Evolutionary conservation across 2,113 vertebrate genomes (phyloP).

Genomic region (Tyto alba): DNA sequence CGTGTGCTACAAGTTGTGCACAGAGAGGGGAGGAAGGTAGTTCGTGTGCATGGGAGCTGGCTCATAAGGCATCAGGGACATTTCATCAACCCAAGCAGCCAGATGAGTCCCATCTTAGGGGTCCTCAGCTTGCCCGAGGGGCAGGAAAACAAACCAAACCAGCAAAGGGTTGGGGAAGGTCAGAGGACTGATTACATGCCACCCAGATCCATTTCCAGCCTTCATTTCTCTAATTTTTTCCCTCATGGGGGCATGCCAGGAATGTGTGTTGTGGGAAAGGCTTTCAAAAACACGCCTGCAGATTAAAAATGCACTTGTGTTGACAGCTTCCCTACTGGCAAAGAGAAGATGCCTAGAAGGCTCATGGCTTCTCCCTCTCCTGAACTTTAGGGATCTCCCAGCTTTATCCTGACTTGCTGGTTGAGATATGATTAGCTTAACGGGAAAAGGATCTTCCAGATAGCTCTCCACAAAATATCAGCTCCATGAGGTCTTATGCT

Average conservation of each 20-base stretch:
- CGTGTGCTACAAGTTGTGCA: not conserved
- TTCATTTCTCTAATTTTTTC: slow-evolving; percentile 46
- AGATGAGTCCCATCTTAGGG: not conserved
- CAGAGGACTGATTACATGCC: not conserved
- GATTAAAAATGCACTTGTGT: not conserved
- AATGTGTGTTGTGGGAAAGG: slow-evolving; percentile 22
- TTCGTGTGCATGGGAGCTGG: not conserved
- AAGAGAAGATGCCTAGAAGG: not conserved
- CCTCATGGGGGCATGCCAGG: not conserved
- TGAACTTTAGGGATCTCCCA: not conserved
- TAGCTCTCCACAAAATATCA: not conserved
- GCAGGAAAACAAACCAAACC: not conserved
- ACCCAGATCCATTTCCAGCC: slow-evolving; percentile 1
- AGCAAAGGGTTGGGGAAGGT: not conserved
- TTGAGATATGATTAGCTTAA: not conserved
- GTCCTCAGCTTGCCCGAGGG: not conserved
- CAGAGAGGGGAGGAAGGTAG: not conserved
- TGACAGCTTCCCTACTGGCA: not conserved
- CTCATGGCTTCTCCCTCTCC: not conserved
- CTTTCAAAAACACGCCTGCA: not conserved
- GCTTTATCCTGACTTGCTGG: not conserved
- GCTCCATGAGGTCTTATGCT: not conserved
- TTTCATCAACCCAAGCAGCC: not conserved
- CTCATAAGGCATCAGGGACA: not conserved
- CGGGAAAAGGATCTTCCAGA: not conserved